These are phyloP conservation scores for Columba janthina DNA, from an alignment of 2,113 vertebrate species.

Conservation along the genomic window DNA sequence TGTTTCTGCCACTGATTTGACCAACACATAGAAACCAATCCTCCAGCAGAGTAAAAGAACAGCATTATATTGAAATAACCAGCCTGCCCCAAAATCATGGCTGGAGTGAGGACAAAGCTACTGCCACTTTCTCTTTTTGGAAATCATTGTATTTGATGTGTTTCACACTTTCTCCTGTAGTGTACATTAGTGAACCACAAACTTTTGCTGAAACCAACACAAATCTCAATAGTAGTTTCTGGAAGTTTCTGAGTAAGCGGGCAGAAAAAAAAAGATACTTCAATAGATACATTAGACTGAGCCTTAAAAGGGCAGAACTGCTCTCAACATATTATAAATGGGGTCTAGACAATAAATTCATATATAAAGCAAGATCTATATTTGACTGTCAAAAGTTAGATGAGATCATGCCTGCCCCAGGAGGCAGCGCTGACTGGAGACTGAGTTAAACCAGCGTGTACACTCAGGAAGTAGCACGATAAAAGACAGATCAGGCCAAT, in stretches of 20 bases:
- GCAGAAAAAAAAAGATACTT: not conserved
- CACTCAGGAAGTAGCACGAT: not conserved
- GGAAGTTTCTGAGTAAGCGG: not conserved
- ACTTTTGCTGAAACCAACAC: conserved; percentile 1
- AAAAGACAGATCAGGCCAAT: not conserved
- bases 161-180: not conserved
- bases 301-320: not conserved
- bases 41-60: not conserved
- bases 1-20: not conserved
- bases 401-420: not conserved
- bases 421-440: not conserved
- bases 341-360: not conserved
- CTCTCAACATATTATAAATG: not conserved
- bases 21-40: not conserved
- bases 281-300: not conserved
- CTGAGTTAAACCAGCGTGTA: not conserved
- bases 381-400: not conserved
- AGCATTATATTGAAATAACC: not conserved
- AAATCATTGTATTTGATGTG: not conserved
- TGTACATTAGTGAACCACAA: not conserved
- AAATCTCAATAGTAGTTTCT: not conserved
- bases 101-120: not conserved
- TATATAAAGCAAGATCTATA: not conserved
- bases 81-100: not conserved
- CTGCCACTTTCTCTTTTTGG: not conserved